Evolutionary conservation across 2,797 vertebrate species (phyloP), one percentile per base, ranked within the genome.

Genomic region (Muscicapa striata): DNA sequence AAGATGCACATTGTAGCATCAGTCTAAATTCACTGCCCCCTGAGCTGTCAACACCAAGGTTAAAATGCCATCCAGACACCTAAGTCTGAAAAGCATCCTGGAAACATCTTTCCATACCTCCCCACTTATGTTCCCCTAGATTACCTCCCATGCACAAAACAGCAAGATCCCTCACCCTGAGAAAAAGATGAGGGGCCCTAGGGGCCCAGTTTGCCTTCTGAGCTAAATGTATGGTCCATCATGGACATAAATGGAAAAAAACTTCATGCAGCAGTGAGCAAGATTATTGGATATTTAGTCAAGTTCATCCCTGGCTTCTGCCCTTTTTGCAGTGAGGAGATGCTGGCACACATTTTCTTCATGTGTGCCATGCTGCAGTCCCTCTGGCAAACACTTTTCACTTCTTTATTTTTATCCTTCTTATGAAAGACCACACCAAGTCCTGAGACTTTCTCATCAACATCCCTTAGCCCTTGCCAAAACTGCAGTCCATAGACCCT

Each of bases 41-140:
- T 32, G 18, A 59, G 21, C 38, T 74, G 48, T 74, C 34, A 34
- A 34, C 34, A 34, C 34, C 21, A 2, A 55, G 32, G 51, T 64
- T 78, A 41, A 73, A 61, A 36, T 6, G 0, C 27, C 32, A 69
- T 40, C 23, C 48, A 82, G 40, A 24, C 4, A 8, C 48, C 32
- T 57, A 27, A 5, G 21, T 85, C 45, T n/a, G 61, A 61, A 77
- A 93, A 36, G 29, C 5, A 36, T 36, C 20, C 43, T 34, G 27
- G 19, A 34, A 86, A 58, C 8, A n/a, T 4, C 4, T 63, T 85
- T 74, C 73, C 15, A 15, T 43, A 29, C 20, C 18, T 19, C 17
- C 2, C 0, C 0, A 5, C n/a, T 77, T 36, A 70, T 11, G 19
- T 27, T 49, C 30, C 17, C 24, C 49, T 30, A 22, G 8, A 16